Base-by-base conservation (phyloP, 2,888 invertebrate species). In the Volucella inflata region DNA sequence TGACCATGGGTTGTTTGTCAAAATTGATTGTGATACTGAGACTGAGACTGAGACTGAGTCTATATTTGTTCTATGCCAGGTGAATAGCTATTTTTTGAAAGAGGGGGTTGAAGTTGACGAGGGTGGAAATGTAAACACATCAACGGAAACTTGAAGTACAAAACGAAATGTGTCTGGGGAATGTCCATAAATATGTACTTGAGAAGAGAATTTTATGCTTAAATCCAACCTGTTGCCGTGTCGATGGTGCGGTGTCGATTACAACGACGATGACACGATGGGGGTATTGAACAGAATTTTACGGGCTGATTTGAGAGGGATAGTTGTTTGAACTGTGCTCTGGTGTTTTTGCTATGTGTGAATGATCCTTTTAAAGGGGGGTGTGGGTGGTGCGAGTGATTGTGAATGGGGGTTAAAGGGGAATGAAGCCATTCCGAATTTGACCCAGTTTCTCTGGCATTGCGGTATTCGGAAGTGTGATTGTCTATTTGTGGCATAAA, bases 91-190 rank as follows among this genome's bases (percentile, higher is more conserved):
- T 60, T 42, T 48, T 14, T 9, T 36, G 36, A 30, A 17, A 16
- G 42, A 17, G 59, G 21, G 62, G 46, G n/a, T 51, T 10, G 8
- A 14, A 16, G 16, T 51, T 8, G 62, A 44, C 2, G 17, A 44
- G 17, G 30, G 11, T 30, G 46, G 46, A 21, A 46, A 14, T 48
- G 30, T 48, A 62, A 62, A 62, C 17, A 48, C 30, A 48, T 62
- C 62, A 14, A 12, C 62, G 21, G 46, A 36, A 48, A 12, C n/a
- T 14, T 62, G 30, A 21, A 30, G 14, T 21, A 14, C 1, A 14
- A n/a, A 62, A 36, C n/a, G n/a, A 16, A 62, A 48, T 48, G 62
- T 48, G 62, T 48, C 62, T 62, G 48, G 30, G 30, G 14, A 62
- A 10, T 62, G 62, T 1, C 42, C 16, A 60, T 8, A 21, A 21